Evolutionary conservation across 2,797 vertebrate genomes (phyloP).

Genomic region (Phrynocephalus forsythii): DNA sequence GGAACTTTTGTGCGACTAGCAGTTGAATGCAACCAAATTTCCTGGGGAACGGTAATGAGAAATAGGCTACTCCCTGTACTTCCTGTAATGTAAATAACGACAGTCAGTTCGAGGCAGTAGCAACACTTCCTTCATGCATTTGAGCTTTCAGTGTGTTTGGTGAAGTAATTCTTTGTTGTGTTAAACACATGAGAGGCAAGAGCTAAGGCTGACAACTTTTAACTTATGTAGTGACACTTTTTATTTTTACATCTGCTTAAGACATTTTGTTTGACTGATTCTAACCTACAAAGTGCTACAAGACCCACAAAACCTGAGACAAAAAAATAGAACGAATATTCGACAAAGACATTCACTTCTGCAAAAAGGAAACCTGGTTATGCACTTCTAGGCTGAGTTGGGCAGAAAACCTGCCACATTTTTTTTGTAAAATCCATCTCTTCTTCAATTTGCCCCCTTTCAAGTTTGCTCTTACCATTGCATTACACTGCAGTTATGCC

Average conservation of each 20-base stretch:
- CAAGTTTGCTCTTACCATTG: neutral
- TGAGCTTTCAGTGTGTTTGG: neutral
- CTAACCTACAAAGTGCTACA: neutral
- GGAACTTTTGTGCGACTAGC: neutral
- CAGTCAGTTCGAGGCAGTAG: too few relatives aligned
- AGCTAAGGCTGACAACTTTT: too few relatives aligned
- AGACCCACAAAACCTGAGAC: neutral
- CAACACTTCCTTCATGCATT: neutral
- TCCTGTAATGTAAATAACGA: too few relatives aligned
- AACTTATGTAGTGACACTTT: too few relatives aligned
- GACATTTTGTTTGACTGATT: too few relatives aligned
- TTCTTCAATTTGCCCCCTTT: neutral
- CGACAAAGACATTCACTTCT: neutral
- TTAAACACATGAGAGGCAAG: too few relatives aligned
- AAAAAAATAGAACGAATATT: neutral
- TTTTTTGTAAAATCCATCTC: neutral
- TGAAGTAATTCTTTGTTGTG: too few relatives aligned
- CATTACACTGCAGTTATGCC: neutral
- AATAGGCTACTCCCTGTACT: too few relatives aligned
- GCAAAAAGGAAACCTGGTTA: slow-evolving; percentile 13
- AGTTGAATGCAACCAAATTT: neutral
- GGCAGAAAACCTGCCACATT: slow-evolving; percentile 19
- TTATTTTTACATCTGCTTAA: too few relatives aligned
- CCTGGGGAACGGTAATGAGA: neutral
- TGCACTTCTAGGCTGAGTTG: neutral